Percentiles rank a stretch among this genome's conserved stretches.
phyloP scores from a whole-genome alignment of 2,113 vertebrate genomes.

The Erythrocercus mccallii region DNA sequence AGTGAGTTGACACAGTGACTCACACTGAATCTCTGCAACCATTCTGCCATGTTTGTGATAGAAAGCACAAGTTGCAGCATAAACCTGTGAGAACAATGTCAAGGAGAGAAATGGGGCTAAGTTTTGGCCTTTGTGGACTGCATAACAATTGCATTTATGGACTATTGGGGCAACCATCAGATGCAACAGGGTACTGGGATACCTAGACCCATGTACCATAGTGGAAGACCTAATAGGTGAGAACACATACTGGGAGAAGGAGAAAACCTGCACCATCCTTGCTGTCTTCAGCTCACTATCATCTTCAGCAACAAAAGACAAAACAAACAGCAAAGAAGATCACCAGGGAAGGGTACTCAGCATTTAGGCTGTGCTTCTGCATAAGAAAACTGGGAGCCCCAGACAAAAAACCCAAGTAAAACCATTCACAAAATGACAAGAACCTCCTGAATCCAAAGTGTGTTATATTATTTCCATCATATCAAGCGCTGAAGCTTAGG shows the following conservation, averaged over 20 bases:
- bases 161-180: background rate
- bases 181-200: background rate
- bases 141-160: background rate
- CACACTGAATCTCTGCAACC: background rate
- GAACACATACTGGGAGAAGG: background rate
- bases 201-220: background rate
- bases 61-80: background rate
- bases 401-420: background rate
- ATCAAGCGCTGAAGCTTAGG: background rate
- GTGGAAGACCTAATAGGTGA: background rate
- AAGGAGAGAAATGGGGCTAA: background rate
- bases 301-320: background rate
- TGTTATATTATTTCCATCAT: background rate
- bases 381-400: background rate
- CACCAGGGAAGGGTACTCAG: background rate
- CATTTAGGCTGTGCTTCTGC: background rate
- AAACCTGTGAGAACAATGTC: background rate
- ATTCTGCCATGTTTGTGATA: background rate
- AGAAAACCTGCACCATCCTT: background rate
- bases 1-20: background rate
- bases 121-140: background rate
- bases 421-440: background rate
- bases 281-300: background rate
- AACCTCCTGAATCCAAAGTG: background rate
- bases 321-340: background rate